Conservation (phyloP, 2,113 vertebrate species). For the Phaetusa simplex region DNA sequence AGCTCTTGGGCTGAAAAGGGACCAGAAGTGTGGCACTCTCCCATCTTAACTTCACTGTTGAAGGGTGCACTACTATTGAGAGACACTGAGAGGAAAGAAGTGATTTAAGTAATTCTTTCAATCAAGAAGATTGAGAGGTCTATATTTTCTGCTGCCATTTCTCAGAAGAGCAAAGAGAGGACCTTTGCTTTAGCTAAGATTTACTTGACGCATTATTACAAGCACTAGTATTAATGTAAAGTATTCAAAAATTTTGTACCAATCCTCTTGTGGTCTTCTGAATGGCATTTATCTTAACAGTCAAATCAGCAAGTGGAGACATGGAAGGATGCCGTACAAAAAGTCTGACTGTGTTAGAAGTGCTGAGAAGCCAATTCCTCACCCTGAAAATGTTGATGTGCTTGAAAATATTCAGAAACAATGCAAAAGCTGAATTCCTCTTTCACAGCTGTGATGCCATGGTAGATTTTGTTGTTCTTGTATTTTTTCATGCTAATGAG, state of each 20-base stretch:
- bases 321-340: not conserved
- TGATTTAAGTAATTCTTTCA: not conserved
- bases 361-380: not conserved
- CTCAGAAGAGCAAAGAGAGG: accelerated
- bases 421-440: not conserved
- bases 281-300: not conserved
- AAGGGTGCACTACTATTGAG: not conserved
- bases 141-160: not conserved
- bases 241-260: not conserved
- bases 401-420: not conserved
- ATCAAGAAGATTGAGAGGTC: not conserved
- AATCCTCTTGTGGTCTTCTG: not conserved
- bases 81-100: not conserved
- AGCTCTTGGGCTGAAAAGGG: not conserved
- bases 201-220: not conserved
- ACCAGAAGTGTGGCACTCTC: not conserved
- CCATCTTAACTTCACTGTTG: not conserved
- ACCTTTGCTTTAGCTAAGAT: not conserved
- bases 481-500: not conserved
- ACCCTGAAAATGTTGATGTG: not conserved
- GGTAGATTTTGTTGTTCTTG: not conserved
- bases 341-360: not conserved
- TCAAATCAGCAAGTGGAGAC: not conserved
- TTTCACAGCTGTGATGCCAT: not conserved
- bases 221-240: not conserved